Evolutionary conservation across 2,888 invertebrate genomes (phyloP).

Genomic region (Norana najaformis): DNA sequence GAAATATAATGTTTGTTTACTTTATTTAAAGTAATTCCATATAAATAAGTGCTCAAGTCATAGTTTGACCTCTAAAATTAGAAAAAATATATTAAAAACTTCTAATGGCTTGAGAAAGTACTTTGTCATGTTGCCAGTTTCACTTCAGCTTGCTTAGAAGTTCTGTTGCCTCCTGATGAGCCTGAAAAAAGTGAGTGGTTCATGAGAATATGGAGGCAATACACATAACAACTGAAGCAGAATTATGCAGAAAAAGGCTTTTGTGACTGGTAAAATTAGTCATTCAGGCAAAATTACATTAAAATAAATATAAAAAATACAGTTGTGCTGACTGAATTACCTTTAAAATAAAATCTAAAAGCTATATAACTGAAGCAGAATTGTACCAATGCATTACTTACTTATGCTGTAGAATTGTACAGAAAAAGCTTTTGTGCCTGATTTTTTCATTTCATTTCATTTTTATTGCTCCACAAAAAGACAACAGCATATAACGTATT

Average conservation of each 20-base stretch:
- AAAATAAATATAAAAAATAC: too few relatives aligned
- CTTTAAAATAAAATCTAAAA: background rate
- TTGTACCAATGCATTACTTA: too few relatives aligned
- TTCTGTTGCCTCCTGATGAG: constrained; percentile 29
- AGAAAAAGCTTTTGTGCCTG: too few relatives aligned
- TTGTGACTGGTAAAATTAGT: too few relatives aligned
- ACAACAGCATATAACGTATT: too few relatives aligned
- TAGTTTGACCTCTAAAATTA: background rate
- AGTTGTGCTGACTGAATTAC: background rate
- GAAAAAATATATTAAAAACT: background rate
- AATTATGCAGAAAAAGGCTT: background rate
- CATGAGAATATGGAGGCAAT: background rate
- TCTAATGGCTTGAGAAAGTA: background rate
- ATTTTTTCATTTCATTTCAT: too few relatives aligned
- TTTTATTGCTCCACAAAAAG: too few relatives aligned
- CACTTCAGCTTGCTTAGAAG: background rate
- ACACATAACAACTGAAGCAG: background rate
- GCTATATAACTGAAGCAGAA: too few relatives aligned
- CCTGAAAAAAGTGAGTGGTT: background rate
- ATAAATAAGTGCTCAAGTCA: background rate
- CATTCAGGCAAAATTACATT: too few relatives aligned
- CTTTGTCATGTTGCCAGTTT: background rate
- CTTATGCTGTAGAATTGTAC: too few relatives aligned
- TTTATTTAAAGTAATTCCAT: background rate
- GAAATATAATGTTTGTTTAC: background rate